Base-by-base conservation (phyloP, 1,140 invertebrate genomes). In the Trachymyrmex cornetzi region DNA sequence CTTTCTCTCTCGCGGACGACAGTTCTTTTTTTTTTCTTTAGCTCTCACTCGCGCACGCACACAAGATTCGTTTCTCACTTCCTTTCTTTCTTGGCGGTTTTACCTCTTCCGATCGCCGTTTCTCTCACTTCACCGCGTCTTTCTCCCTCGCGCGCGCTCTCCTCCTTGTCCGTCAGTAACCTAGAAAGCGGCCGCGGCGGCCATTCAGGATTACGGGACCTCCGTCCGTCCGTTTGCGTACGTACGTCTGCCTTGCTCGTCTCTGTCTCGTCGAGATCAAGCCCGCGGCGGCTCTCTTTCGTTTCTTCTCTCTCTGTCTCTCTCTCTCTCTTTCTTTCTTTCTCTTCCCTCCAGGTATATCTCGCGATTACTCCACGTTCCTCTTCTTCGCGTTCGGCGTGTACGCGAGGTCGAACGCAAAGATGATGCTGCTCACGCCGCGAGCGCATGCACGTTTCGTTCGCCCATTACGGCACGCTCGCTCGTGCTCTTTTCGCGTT, bases 171-270 rank as follows among this genome's bases (percentile, higher is more conserved):
- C 92, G 93, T 92, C 92, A 94, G 92, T 94, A 94, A 94, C 93
- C 93, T 94, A 94, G 93, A 94, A 94, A 94, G 93, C 92, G 89
- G 90, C 84, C 75, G 80, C 85, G 91, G 91, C 92, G 92, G 93
- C 93, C 93, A 94, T 94, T 94, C 93, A 92, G 92, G 92, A 94
- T 94, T 94, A 94, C 93, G 93, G 93, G 92, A 93, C 89, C 64
- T 55, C 64, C 9, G 48, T 92, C 89, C 69, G 90, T 92, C 82
- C 81, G 90, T 48, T n/a, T 22, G 12, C 66, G 34, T 19, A 24
- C 19, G 63, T 87, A 86, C 87, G 92, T 92, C 86, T 88, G 90
- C 59, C 79, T 89, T 86, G 91, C 88, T 74, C 88, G 86, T 59
- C 69, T 55, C 69, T 22, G 1, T 44, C 38, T 11, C 66, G 44